Evolutionary conservation across 1,140 invertebrate genomes (phyloP), one percentile per base, ranked within the genome.

Genomic region (Oscheius sp.): DNA sequence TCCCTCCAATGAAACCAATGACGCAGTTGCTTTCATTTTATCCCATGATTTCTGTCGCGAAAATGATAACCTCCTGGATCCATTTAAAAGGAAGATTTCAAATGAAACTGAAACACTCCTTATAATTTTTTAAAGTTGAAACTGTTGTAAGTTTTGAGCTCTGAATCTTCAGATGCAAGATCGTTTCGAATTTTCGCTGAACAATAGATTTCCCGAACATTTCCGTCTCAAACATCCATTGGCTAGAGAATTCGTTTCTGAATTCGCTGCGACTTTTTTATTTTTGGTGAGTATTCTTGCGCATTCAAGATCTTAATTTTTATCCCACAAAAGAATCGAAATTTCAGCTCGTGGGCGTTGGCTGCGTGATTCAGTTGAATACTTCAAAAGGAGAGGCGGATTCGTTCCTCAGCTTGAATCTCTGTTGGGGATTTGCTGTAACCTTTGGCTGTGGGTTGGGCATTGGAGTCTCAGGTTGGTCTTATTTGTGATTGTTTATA

Each of bases 381-480:
- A 63, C 61, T 13, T 32, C 15, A 26, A 10, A 63, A 10, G 36
- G 1, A 0, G 26, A 29, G 0, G 20, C 15, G 31, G 61, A 63
- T 26, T 36, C 61, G 15, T 63, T 35, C 18, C 1, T 63, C 10
- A 36, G 32, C 20, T 32, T 63, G 15, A 63, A 63, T 34, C 15
- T 63, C 15, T 63, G 61, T 26, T 63, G 61, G 61, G 61, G 61
- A 38, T 63, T 63, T 32, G 61, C 61, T 63, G 61, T 63, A 63
- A 26, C 36, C 35, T 63, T 63, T 32, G 61, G 61, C 15, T 26
- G 26, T 7, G 61, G 61, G 4, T 26, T 63, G 15, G 61, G 61
- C 10, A 63, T 63, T 18, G 61, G 26, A 26, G 29, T 34, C 23
- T 63, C 61, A 7, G 61, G 61, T 63, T 0, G 35, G 20, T 59